phyloP scores from a whole-genome alignment of 2,888 invertebrate species.

The Macrophya alboannulata region DNA sequence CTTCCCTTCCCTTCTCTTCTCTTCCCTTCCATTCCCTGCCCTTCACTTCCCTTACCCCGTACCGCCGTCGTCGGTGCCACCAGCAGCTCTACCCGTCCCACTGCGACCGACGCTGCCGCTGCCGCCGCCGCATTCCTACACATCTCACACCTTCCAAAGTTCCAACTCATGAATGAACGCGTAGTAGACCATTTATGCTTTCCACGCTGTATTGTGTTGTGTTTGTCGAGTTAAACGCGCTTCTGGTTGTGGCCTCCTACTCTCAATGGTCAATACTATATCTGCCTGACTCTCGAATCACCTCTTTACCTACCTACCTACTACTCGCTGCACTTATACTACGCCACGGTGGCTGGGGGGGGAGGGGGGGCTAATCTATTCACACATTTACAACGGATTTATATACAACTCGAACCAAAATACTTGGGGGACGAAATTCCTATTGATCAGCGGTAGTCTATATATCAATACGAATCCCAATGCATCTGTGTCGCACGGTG shows the following conservation, averaged over 20 bases:
- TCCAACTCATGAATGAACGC: constrained; percentile 73
- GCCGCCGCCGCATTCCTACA: constrained; percentile 59
- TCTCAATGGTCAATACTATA: constrained; percentile 43
- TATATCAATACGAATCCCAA: not conserved
- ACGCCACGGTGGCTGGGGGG: not conserved
- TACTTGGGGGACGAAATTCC: not conserved
- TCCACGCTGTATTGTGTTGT: constrained; percentile 67
- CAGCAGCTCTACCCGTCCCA: constrained; percentile 52
- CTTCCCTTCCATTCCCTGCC: constrained; percentile 11
- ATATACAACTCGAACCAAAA: not conserved
- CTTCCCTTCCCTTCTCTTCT: constrained; percentile 54
- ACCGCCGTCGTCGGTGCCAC: constrained; percentile 40
- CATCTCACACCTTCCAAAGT: constrained; percentile 68
- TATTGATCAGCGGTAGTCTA: not conserved
- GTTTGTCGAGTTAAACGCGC: constrained; percentile 71
- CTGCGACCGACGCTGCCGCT: constrained; percentile 29
- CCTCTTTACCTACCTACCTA: constrained; percentile 19
- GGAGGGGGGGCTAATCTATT: not conserved
- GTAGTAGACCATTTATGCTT: constrained; percentile 72
- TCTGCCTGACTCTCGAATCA: constrained; percentile 22
- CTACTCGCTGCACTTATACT: constrained; percentile 6
- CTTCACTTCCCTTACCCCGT: constrained; percentile 58
- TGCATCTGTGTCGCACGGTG: not conserved
- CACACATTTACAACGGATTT: not conserved
- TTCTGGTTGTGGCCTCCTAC: constrained; percentile 63